Evolutionary conservation across 1,140 invertebrate genomes (phyloP), one percentile per base, ranked within the genome.

Genomic region (Mercenaria mercenaria): DNA sequence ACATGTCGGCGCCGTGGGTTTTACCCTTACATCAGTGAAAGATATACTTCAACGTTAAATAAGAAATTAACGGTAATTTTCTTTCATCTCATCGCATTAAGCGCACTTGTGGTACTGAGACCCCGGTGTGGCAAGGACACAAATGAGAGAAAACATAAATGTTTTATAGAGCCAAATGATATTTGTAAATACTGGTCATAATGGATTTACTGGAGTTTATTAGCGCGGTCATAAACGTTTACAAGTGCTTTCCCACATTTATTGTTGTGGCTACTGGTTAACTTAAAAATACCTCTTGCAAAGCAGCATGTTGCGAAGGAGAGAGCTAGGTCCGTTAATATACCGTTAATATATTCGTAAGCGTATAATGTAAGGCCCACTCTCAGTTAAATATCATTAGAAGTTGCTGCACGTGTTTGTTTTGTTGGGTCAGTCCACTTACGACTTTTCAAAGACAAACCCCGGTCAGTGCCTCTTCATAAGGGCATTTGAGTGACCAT

Each of bases 201-300:
- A 83, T 83, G 41, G 47, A 43, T 82, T 29, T 41, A 29, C 20
- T 13, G 41, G n/a, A 4, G 34, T 18, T 50, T 34, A 56, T 76
- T n/a, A 32, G 29, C 20, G n/a, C 56, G 69, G 67, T 72, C 67
- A 74, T 72, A 85, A 37, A 32, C 34, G n/a, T 50, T 72, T 59
- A 50, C 50, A 85, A 74, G 69, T 74, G 47, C 34, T 84, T 85
- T 85, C 83, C 83, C 83, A 85, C 83, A 85, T 76, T 83, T 50
- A 83, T 79, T 79, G 76, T 79, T 79, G 50, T 56, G 76, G 47
- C 50, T 34, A 37, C 76, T 32, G 43, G 20, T 56, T 59, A 34
- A 52, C 50, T 79, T 34, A 79, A 26, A 18, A n/a, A 23, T 10
- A 0, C 50, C 26, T 37, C 29, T 39, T 1, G 1, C 3, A 37